Conservation (phyloP, 2,113 vertebrate genomes). For the Heterotilapia buettikoferi region DNA sequence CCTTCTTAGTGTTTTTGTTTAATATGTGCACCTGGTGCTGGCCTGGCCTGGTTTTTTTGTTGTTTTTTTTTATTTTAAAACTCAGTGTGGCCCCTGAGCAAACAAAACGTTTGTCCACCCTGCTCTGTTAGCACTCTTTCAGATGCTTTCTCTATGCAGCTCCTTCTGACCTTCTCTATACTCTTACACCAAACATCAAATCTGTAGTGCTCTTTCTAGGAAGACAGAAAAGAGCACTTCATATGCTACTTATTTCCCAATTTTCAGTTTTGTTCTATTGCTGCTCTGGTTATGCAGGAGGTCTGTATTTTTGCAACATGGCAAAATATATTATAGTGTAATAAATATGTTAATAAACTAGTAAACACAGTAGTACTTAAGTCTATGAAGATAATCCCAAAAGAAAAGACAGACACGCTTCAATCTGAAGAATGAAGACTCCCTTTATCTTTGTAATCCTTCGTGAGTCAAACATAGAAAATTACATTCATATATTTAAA, state of each 20-base stretch:
- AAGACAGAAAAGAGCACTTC: background rate
- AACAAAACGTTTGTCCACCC: background rate
- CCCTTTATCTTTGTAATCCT: background rate
- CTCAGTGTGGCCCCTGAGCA: background rate
- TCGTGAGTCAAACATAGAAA: background rate
- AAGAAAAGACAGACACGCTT: background rate
- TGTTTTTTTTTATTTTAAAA: background rate
- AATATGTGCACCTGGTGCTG: background rate
- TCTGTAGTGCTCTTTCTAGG: background rate
- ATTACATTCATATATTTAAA: background rate
- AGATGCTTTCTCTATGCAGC: background rate
- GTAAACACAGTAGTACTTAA: too few relatives aligned
- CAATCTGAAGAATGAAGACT: background rate
- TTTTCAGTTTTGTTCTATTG: background rate
- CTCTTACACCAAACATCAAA: background rate
- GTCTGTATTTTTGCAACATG: background rate
- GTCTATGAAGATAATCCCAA: background rate
- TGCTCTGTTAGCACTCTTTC: background rate
- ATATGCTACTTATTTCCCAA: background rate
- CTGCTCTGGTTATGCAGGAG: background rate
- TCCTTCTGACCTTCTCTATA: background rate
- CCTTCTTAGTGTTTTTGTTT: background rate
- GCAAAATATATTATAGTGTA: background rate
- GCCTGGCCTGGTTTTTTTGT: background rate
- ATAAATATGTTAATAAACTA: background rate